Percentiles rank a stretch among this genome's conserved stretches.
Conservation (phyloP, 2,113 vertebrate genomes). For the Nerophis lumbriciformis region DNA sequence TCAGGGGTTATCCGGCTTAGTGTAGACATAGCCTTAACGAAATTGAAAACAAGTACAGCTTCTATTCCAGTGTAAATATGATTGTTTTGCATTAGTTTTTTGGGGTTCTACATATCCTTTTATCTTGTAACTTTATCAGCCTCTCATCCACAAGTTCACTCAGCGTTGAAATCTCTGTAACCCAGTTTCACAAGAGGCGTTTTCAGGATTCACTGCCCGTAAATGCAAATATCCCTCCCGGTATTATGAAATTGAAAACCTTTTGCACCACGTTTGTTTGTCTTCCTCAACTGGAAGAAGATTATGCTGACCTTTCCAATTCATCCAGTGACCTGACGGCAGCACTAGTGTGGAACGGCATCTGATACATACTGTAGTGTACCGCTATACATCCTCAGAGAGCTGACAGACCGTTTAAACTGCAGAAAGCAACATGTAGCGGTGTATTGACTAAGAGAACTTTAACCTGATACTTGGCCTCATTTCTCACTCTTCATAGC, state of each 20-base stretch:
- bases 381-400: conserved; percentile 20
- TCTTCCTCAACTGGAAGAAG: conserved; percentile 28
- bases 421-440: background rate
- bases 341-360: conserved; percentile 30
- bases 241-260: conserved; percentile 38
- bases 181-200: background rate
- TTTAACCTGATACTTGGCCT: conserved; percentile 36
- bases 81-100: background rate
- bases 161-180: background rate
- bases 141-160: background rate
- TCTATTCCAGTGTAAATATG: background rate
- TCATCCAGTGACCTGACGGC: conserved; percentile 38
- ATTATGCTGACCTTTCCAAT: conserved; percentile 50
- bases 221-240: too few relatives aligned
- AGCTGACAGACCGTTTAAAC: conserved; percentile 8
- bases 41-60: too few relatives aligned
- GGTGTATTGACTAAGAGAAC: conserved; percentile 18
- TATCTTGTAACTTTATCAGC: background rate
- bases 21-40: too few relatives aligned
- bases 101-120: background rate
- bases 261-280: conserved; percentile 46
- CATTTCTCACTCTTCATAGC: conserved; percentile 18
- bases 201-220: conserved; percentile 27
- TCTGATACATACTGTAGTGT: conserved; percentile 29
- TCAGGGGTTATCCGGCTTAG: too few relatives aligned